Conservation (phyloP, 2,888 invertebrate species). For the Tetrapedia diversipes region DNA sequence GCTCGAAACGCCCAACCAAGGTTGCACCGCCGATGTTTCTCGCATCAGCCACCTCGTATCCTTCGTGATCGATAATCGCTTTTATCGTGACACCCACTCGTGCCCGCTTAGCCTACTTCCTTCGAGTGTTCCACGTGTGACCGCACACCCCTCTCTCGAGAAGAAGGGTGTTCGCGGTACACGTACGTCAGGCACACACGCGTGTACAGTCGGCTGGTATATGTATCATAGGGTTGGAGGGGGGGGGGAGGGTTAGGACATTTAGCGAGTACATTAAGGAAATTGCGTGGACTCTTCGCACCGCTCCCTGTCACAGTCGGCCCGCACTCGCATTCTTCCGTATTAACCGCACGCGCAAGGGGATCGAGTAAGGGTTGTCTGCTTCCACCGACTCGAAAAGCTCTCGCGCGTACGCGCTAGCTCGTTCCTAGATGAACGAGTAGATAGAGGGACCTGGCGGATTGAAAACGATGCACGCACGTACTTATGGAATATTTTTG, state of each 20-base stretch:
- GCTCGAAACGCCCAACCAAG: neutral
- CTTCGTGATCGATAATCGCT: conserved; percentile 53
- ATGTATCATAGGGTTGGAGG: conserved; percentile 61
- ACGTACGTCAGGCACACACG: conserved; percentile 23
- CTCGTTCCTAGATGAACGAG: conserved; percentile 10
- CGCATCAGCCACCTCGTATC: conserved; percentile 8
- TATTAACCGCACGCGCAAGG: conserved; percentile 62
- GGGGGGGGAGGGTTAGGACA: conserved; percentile 69
- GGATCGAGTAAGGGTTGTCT: conserved; percentile 47
- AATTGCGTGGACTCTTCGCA: conserved; percentile 79
- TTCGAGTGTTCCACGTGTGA: conserved; percentile 54
- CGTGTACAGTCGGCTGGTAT: conserved; percentile 48
- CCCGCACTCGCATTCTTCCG: conserved; percentile 50
- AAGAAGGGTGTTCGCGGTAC: conserved; percentile 39
- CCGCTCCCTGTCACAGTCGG: conserved; percentile 64
- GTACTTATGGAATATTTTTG: neutral
- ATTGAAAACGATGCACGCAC: conserved; percentile 2
- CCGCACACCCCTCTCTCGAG: conserved; percentile 42
- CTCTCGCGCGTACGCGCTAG: conserved; percentile 14
- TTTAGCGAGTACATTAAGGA: conserved; percentile 82
- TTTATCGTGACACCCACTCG: conserved; percentile 50
- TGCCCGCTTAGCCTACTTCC: conserved; percentile 65
- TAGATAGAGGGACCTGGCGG: neutral
- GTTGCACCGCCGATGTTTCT: neutral
- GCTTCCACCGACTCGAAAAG: conserved; percentile 34